Conservation (phyloP, 2,797 vertebrate genomes). For the Microhierax caerulescens region DNA sequence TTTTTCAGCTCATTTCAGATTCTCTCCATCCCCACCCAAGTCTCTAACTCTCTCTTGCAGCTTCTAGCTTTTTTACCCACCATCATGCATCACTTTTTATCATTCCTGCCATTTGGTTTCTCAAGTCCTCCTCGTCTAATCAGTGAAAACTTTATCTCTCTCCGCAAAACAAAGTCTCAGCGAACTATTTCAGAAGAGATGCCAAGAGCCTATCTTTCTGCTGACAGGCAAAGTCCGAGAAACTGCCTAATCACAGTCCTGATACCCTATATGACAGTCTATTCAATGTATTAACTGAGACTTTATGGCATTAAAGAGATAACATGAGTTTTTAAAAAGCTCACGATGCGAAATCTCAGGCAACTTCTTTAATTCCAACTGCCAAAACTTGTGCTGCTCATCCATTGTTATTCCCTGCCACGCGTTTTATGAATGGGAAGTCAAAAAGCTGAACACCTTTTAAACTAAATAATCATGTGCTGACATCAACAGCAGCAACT, state of each 20-base stretch:
- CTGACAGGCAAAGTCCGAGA: neutral
- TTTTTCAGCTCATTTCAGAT: neutral
- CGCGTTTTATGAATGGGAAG: neutral
- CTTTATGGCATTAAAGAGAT: neutral
- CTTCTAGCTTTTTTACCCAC: neutral
- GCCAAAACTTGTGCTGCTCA: neutral
- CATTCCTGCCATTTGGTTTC: neutral
- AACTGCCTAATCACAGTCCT: neutral
- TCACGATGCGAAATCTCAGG: neutral
- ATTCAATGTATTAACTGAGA: neutral
- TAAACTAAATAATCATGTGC: neutral
- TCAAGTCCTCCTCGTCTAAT: neutral
- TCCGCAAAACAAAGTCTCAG: neutral
- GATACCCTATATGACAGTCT: neutral
- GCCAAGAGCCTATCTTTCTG: constrained; percentile 17
- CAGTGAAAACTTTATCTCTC: constrained; percentile 4
- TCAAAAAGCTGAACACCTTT: neutral
- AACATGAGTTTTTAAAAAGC: neutral
- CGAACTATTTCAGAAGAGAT: neutral
- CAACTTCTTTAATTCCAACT: neutral
- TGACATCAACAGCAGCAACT: neutral
- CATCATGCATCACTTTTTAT: neutral
- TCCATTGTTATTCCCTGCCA: neutral
- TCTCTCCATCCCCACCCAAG: neutral
- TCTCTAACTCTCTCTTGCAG: neutral